Evolutionary conservation across 1,140 invertebrate genomes (phyloP).

Genomic region (Pissodes strobi): DNA sequence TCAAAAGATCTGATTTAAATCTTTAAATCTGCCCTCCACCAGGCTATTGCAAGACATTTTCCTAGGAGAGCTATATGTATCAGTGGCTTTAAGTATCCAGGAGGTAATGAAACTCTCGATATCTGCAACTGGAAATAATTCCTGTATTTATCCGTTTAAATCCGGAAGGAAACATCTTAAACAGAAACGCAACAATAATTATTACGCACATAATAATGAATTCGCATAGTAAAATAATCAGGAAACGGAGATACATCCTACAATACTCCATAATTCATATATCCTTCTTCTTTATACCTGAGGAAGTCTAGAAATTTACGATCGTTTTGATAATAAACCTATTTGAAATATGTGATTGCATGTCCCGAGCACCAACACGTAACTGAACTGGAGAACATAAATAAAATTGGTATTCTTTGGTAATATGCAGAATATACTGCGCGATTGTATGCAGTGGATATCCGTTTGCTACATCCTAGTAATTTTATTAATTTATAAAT

Average conservation of each 20-base stretch:
- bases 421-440: background rate
- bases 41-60: too few relatives aligned
- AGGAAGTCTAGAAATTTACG: constrained; percentile 6
- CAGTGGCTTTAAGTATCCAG: too few relatives aligned
- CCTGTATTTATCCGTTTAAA: too few relatives aligned
- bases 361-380: background rate
- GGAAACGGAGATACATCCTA: background rate
- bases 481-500: background rate
- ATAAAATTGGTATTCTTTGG: background rate
- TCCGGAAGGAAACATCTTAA: too few relatives aligned
- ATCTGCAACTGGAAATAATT: too few relatives aligned
- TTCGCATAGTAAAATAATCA: too few relatives aligned
- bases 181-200: too few relatives aligned
- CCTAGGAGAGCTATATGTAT: too few relatives aligned
- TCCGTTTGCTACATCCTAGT: background rate
- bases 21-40: too few relatives aligned
- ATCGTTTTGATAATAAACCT: constrained; percentile 4
- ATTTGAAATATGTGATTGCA: constrained; percentile 14
- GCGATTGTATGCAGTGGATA: background rate
- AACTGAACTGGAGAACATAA: background rate
- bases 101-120: too few relatives aligned
- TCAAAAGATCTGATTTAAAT: too few relatives aligned
- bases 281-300: background rate
- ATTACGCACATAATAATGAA: too few relatives aligned
- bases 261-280: background rate